Evolutionary conservation across 2,113 vertebrate genomes (phyloP), one percentile per base, ranked within the genome.

Genomic region (Anguilla rostrata): DNA sequence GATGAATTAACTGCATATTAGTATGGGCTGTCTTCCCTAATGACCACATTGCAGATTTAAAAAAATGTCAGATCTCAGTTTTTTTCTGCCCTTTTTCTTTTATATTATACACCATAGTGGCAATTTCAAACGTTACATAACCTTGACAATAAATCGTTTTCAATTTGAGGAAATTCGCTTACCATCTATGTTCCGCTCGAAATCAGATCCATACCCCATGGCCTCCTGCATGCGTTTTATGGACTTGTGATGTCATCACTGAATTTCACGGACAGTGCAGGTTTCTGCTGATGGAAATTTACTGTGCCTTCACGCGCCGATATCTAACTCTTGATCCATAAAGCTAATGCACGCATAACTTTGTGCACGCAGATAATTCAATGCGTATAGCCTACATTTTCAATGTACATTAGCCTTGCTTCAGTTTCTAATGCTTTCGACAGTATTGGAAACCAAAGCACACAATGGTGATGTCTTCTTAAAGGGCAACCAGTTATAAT

Each of bases 1-100:
- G 81, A 90, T 79, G 86, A 90, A 92, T 93, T 90, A 91, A 92
- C 82, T 84, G 90, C 90, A 87, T 87, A 92, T 93, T 91, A 91
- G 84, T 46, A 85, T 71, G n/a, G 79, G 40, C 83, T 41, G 85
- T 84, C 46, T 91, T 85, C 84, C 87, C 86, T 91, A 90, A 89
- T 88, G 91, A 89, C 82, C 78, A 66, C 87, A 90, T 83, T 43
- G 53, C 82, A 84, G 78, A 85, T 57, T 78, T 63, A 20, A 57
- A 83, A 22, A 60, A 60, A 60, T 3, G 2, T 20, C 22, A 66
- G 60, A 3, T 40, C 39, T 40, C 39, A 86, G 41, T 83, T 63
- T 56, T 29, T 40, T 78, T 66, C 66, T n/a, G 34, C 86, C 46
- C 78, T 53, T 43, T 22, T 83, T 60, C 57, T 49, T 29, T 39